A percentile compares a stretch with the other conserved stretches of the same genome.
Conservation (phyloP, 1,140 invertebrate genomes). For the Octopus sinensis region DNA sequence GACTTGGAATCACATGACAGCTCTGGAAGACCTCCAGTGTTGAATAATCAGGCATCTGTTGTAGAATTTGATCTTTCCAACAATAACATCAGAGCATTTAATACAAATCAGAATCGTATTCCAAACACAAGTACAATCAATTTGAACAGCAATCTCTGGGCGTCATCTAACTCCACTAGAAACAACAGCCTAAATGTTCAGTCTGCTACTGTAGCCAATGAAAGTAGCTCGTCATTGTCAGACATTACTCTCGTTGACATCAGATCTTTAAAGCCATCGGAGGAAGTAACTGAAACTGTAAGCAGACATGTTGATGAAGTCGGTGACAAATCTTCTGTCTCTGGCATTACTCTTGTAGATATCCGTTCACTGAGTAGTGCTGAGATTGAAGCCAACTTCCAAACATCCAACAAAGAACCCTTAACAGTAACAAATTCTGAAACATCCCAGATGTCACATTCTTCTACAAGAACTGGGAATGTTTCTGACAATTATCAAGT, state of each 20-base stretch:
- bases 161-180: neutral
- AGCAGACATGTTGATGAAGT: too few species aligned
- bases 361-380: neutral
- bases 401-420: neutral
- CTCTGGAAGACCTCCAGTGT: neutral
- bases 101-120: neutral
- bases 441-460: neutral
- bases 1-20: neutral
- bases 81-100: neutral
- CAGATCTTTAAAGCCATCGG: too few species aligned
- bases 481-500: neutral
- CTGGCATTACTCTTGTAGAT: slow-evolving; percentile 5
- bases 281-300: too few species aligned
- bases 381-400: neutral
- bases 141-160: neutral
- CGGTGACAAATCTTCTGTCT: too few species aligned
- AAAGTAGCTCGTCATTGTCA: too few species aligned
- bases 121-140: neutral
- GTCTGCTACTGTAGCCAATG: too few species aligned
- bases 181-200: too few species aligned
- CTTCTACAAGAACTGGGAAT: neutral
- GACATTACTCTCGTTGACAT: too few species aligned
- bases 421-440: neutral
- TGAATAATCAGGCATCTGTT: neutral
- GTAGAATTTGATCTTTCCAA: slow-evolving; percentile 4